Conservation (phyloP, 2,113 vertebrate genomes). For the Gambusia holbrooki region DNA sequence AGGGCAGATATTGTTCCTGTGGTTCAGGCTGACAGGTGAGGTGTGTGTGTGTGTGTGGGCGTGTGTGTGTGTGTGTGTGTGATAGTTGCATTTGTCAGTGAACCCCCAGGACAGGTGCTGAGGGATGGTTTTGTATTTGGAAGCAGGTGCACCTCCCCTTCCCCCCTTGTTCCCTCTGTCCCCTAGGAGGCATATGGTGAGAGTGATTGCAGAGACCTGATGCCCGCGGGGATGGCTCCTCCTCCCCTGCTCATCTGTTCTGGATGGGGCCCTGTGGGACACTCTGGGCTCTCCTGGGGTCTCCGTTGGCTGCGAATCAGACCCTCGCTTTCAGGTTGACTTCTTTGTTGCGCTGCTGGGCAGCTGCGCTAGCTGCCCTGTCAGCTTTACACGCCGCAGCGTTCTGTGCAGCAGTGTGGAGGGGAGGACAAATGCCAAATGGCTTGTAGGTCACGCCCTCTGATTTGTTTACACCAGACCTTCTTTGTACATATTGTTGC, state of each 20-base stretch:
- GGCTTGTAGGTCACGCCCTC: constrained; percentile 40
- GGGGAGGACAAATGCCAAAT: constrained; percentile 28
- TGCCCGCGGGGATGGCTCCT: constrained; percentile 63
- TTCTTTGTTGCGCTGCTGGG: constrained; percentile 59
- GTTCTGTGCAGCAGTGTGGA: constrained; percentile 6
- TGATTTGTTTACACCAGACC: constrained; percentile 41
- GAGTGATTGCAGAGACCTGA: constrained; percentile 72
- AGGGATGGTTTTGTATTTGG: constrained; percentile 69
- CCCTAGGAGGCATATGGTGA: constrained; percentile 75
- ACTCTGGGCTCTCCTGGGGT: constrained; percentile 51
- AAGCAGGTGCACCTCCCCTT: constrained; percentile 71
- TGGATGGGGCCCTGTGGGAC: constrained; percentile 70
- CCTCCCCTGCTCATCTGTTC: constrained; percentile 76
- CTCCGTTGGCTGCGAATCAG: constrained; percentile 66
- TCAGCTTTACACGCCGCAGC: constrained; percentile 41
- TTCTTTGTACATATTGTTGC: constrained; percentile 36
- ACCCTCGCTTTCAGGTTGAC: constrained; percentile 58
- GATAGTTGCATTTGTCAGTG: constrained; percentile 44
- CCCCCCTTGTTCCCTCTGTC: constrained; percentile 54
- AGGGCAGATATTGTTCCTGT: constrained; percentile 64
- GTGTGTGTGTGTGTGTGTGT: constrained; percentile 25
- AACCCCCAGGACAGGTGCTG: constrained; percentile 71
- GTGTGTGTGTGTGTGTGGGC: constrained; percentile 22
- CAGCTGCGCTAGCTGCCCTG: constrained; percentile 32
- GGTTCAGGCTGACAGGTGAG: constrained; percentile 69